These are phyloP conservation scores for Pemphredon lugubris DNA, from an alignment of 2,888 invertebrate species.

Conservation along the genomic window DNA sequence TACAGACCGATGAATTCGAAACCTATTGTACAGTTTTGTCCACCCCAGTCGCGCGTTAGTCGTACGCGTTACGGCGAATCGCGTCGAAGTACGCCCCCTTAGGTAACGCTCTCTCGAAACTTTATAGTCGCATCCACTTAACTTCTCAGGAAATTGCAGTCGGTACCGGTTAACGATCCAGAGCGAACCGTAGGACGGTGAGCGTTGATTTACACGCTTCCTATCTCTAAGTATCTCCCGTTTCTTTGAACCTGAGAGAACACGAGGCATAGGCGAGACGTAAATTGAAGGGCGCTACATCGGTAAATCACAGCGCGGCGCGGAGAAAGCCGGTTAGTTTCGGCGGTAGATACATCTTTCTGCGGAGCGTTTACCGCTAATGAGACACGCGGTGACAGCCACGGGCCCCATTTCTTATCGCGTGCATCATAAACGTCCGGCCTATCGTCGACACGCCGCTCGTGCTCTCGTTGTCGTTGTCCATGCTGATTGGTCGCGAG, in stretches of 20 bases:
- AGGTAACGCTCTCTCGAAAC: slow-evolving; percentile 27
- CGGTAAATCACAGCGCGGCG: slow-evolving; percentile 60
- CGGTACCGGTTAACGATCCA: slow-evolving; percentile 32
- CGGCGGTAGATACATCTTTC: slow-evolving; percentile 62
- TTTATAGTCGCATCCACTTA: slow-evolving; percentile 5
- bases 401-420: slow-evolving; percentile 63
- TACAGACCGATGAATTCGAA: too few species aligned
- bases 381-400: slow-evolving; percentile 72
- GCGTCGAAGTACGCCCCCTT: too few species aligned
- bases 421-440: slow-evolving; percentile 64
- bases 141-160: slow-evolving; percentile 6
- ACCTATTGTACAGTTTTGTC: too few species aligned
- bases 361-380: slow-evolving; percentile 65
- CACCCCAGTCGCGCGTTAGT: too few species aligned
- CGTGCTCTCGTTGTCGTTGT: slow-evolving; percentile 12
- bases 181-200: slow-evolving; percentile 12
- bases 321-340: slow-evolving; percentile 64
- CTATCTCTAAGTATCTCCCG: slow-evolving; percentile 42
- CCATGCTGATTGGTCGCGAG: slow-evolving; percentile 47
- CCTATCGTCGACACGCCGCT: slow-evolving; percentile 38
- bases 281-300: slow-evolving; percentile 44
- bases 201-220: slow-evolving; percentile 56
- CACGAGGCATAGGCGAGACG: slow-evolving; percentile 28
- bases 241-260: slow-evolving; percentile 25
- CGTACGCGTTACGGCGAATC: too few species aligned